Evolutionary conservation across 2,113 vertebrate species (phyloP).

Genomic region (Loxodonta africana): DNA sequence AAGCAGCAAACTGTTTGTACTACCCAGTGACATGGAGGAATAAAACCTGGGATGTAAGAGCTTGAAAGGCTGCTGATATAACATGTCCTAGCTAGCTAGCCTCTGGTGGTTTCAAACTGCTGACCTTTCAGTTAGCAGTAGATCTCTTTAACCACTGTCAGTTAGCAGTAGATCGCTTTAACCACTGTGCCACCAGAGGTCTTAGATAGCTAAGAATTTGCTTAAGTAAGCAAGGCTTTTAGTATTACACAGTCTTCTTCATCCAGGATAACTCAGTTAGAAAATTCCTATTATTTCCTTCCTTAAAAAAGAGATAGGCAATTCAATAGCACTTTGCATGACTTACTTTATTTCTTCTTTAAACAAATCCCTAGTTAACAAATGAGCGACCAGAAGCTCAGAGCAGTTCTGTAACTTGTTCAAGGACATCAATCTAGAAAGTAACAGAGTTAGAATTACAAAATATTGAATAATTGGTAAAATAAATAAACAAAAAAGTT

Average conservation of each 20-base stretch:
- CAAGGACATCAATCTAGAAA: not conserved
- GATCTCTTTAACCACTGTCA: no score
- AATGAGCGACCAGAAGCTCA: not conserved
- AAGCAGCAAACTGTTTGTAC: not conserved
- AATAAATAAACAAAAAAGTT: not conserved
- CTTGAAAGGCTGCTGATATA: not conserved
- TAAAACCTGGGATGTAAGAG: not conserved
- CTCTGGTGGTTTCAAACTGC: no score
- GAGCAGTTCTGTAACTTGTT: not conserved
- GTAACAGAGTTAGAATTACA: not conserved
- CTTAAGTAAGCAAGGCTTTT: not conserved
- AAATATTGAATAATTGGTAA: slow-evolving; percentile 13
- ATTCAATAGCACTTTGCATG: not conserved
- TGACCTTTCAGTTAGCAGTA: no score
- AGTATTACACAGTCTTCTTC: not conserved
- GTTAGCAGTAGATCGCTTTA: no score
- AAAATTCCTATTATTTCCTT: not conserved
- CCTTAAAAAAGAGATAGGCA: not conserved
- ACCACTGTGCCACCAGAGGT: no score
- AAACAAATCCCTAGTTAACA: not conserved
- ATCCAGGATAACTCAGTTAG: not conserved
- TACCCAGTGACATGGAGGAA: not conserved
- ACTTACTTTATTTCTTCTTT: not conserved
- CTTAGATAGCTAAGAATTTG: not conserved
- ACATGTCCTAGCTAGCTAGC: not conserved